Conservation (phyloP, 2,797 vertebrate species). For the Acanthopagrus latus region DNA sequence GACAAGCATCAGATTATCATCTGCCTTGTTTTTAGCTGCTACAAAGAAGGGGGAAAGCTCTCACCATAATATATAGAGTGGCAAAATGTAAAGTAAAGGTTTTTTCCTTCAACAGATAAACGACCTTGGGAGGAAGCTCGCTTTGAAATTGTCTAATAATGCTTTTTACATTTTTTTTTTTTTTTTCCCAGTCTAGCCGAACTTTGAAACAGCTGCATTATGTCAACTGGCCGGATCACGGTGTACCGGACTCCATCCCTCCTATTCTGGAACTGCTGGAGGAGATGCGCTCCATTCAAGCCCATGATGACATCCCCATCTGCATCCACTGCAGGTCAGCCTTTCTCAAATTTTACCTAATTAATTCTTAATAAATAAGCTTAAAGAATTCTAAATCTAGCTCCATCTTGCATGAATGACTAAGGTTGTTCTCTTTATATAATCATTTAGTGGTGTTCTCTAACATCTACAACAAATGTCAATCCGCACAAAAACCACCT, state of each 20-base stretch:
- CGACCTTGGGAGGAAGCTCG: background rate
- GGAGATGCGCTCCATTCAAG: conserved; percentile 90
- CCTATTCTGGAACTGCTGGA: conserved; percentile 92
- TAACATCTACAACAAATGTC: background rate
- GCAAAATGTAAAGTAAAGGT: background rate
- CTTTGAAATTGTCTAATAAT: background rate
- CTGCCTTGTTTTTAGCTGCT: conserved; percentile 25
- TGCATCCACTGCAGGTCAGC: conserved; percentile 97
- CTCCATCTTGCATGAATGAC: background rate
- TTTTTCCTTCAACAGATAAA: background rate
- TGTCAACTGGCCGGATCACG: conserved; percentile 96
- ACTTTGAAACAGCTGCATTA: conserved; percentile 94
- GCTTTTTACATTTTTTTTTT: background rate
- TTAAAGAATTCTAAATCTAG: background rate
- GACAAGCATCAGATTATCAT: conserved; percentile 32
- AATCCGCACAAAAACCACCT: background rate
- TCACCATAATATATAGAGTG: background rate
- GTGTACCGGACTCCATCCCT: conserved; percentile 91
- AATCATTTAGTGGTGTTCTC: background rate
- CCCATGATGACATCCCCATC: conserved; percentile 87
- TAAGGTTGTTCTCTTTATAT: too few relatives aligned
- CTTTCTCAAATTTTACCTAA: background rate
- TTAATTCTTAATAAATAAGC: background rate
- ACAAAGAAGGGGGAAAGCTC: conserved; percentile 2
- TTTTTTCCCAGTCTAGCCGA: conserved; percentile 87